Conservation (phyloP, 35 echinoderm and acorn worm species). For the Stichopus chloronotus region DNA sequence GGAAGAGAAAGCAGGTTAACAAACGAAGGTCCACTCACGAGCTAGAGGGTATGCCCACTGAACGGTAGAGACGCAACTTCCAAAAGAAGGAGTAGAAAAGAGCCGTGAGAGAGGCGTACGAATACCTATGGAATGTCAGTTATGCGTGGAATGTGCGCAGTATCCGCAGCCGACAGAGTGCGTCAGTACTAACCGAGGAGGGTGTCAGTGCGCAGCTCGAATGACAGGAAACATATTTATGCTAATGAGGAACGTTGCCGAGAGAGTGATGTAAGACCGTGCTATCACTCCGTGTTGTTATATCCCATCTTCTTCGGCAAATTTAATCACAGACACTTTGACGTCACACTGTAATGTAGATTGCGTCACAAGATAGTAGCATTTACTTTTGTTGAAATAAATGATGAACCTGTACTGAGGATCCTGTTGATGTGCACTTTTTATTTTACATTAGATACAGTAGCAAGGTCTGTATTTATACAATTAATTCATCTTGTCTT, state of each 20-base stretch:
- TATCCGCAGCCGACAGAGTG: not conserved
- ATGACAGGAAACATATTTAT: conserved; percentile 33
- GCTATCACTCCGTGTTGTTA: not conserved
- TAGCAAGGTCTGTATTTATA: too few relatives aligned
- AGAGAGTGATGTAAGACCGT: not conserved
- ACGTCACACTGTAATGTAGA: not conserved
- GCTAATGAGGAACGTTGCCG: not conserved
- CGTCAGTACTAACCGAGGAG: not conserved
- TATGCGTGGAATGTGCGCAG: conserved; percentile 45
- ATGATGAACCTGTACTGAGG: not conserved
- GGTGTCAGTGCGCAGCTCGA: not conserved
- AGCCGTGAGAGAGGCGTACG: not conserved
- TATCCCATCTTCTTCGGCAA: not conserved
- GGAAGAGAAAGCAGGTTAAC: not conserved
- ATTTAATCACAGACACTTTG: not conserved
- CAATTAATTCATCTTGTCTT: too few relatives aligned
- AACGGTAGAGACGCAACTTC: conserved; percentile 29
- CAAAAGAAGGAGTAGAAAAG: conserved; percentile 32
- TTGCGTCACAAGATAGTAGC: not conserved
- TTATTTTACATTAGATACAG: too few relatives aligned
- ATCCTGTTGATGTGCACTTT: too few relatives aligned
- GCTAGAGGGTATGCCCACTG: conserved; percentile 48
- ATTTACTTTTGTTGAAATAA: not conserved
- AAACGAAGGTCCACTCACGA: conserved; percentile 29
- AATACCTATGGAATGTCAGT: not conserved